Percentiles rank a stretch among this genome's conserved stretches.
phyloP scores from a whole-genome alignment of 2,888 invertebrate species.

The Platycheirus albimanus region DNA sequence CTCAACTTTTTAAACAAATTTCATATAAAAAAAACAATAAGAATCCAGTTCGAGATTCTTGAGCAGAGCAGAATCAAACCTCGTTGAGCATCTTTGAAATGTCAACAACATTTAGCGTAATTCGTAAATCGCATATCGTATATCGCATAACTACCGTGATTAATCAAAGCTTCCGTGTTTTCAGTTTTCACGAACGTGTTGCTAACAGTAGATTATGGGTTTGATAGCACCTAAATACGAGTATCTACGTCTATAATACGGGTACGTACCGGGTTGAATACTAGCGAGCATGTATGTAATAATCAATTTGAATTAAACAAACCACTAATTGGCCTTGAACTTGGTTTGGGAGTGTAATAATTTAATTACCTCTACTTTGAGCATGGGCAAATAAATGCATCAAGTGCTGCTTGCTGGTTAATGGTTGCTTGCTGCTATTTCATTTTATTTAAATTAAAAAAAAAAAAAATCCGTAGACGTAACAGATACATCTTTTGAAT shows the following conservation, averaged over 20 bases:
- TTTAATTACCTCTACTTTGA: neutral
- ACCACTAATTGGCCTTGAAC: conserved; percentile 38
- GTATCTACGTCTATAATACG: no score
- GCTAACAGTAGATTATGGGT: conserved; percentile 8
- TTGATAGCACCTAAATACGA: no score
- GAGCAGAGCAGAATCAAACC: conserved; percentile 4
- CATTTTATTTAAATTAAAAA: neutral
- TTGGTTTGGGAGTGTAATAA: conserved; percentile 32
- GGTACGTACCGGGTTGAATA: neutral
- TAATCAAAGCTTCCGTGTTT: conserved; percentile 40
- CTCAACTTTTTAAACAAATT: no score
- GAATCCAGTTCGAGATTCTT: no score
- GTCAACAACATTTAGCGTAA: conserved; percentile 24
- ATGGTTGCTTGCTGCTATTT: no score
- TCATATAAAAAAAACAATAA: no score
- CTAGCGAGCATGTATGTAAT: neutral
- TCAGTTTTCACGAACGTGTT: conserved; percentile 24
- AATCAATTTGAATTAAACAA: neutral
- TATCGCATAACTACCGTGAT: conserved; percentile 7
- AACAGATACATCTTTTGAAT: conserved; percentile 12
- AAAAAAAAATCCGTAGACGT: neutral
- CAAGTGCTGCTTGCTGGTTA: neutral
- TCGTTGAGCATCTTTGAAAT: conserved; percentile 20
- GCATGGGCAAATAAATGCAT: conserved; percentile 2
- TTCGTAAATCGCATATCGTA: conserved; percentile 2